These are phyloP conservation scores for Pogonocherus hispidulus DNA, from an alignment of 2,888 invertebrate species.

Conservation along the genomic window DNA sequence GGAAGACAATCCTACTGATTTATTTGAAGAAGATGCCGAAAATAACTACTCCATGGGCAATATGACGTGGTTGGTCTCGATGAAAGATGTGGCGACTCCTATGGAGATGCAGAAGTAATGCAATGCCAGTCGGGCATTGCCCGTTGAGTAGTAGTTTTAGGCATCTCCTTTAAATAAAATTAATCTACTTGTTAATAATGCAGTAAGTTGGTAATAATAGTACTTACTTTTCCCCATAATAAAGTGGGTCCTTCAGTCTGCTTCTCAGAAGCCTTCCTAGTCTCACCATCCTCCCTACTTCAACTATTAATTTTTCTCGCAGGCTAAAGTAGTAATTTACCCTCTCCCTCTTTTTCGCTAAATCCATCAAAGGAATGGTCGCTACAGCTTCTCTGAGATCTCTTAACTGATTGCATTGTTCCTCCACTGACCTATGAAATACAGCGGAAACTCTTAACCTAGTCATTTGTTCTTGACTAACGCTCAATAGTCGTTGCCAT, in stretches of 20 bases:
- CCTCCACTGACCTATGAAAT: conserved; percentile 77
- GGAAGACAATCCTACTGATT: too few species aligned
- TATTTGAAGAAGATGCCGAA: too few species aligned
- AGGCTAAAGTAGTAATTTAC: conserved; percentile 73
- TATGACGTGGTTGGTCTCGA: too few species aligned
- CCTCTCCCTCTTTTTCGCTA: conserved; percentile 66
- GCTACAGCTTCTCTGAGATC: conserved; percentile 74
- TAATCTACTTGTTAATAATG: too few species aligned
- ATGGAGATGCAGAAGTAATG: too few species aligned
- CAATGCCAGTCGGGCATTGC: too few species aligned
- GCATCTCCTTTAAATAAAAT: too few species aligned
- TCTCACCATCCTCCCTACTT: conserved; percentile 81
- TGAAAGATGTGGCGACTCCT: too few species aligned
- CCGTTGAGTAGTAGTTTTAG: too few species aligned
- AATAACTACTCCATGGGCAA: too few species aligned
- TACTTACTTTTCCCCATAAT: conserved; percentile 55
- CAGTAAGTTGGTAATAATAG: too few species aligned
- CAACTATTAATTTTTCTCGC: conserved; percentile 77
- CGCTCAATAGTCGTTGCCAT: conserved; percentile 79
- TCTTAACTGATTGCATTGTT: conserved; percentile 75
- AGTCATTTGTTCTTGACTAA: conserved; percentile 83
- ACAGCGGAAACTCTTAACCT: conserved; percentile 82
- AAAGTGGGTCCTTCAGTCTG: conserved; percentile 74
- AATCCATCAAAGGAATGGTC: conserved; percentile 67
- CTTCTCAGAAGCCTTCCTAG: conserved; percentile 78